Conservation (phyloP, 2,888 invertebrate genomes). For the Eupeodes latifasciatus region DNA sequence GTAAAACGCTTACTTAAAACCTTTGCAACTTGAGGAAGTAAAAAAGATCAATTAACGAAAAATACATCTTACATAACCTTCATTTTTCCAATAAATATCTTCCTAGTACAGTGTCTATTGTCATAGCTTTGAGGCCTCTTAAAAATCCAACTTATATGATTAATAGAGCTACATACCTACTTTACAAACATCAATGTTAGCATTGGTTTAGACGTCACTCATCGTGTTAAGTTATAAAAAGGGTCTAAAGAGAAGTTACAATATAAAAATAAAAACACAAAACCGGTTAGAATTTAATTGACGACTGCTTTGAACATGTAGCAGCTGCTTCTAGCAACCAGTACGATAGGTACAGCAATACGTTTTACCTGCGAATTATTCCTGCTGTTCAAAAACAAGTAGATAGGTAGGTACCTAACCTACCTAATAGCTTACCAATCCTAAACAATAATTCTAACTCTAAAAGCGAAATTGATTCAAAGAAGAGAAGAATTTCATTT, state of each 20-base stretch:
- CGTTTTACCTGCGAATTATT: background rate
- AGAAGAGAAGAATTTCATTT: background rate
- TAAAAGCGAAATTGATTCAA: background rate
- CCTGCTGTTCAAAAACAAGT: background rate
- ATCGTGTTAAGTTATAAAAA: background rate
- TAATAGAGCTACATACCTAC: background rate
- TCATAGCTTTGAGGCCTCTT: background rate
- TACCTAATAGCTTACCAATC: background rate
- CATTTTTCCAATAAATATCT: background rate
- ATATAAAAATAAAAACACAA: background rate
- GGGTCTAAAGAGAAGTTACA: background rate
- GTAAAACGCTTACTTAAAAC: too few species aligned
- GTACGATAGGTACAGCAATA: background rate
- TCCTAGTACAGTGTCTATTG: background rate
- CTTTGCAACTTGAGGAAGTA: too few species aligned
- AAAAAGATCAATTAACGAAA: background rate
- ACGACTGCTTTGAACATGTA: background rate
- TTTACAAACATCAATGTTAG: background rate
- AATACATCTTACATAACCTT: background rate
- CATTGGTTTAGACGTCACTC: too few species aligned
- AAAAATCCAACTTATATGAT: background rate
- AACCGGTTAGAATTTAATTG: conserved; percentile 7
- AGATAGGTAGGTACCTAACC: too few species aligned
- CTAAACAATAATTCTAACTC: background rate
- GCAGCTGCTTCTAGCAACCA: background rate